A percentile compares a stretch with the other conserved stretches of the same genome.
Conservation (phyloP, 2,888 invertebrate species). For the Agrilus cyanescens region DNA sequence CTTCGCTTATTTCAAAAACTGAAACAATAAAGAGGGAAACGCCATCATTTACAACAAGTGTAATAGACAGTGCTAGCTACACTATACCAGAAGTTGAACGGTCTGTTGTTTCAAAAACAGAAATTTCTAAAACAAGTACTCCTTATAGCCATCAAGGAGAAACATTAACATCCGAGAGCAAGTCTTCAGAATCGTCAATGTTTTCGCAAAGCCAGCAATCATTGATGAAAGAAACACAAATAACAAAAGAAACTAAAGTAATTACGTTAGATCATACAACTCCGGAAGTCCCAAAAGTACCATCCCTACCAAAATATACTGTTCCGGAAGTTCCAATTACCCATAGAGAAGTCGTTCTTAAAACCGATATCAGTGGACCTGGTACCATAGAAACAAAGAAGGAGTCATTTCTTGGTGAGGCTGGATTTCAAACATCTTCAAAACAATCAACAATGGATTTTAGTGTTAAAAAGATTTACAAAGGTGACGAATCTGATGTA, state of each 20-base stretch:
- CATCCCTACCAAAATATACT: background rate
- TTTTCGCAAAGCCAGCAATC: slow-evolving; percentile 28
- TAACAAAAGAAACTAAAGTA: slow-evolving; percentile 30
- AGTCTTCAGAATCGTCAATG: slow-evolving; percentile 20
- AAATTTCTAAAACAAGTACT: slow-evolving; percentile 17
- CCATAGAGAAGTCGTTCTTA: background rate
- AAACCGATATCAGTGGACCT: background rate
- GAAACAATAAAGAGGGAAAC: no score
- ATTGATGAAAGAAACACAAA: slow-evolving; percentile 27
- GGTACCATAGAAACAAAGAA: slow-evolving; percentile 19
- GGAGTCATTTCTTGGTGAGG: slow-evolving; percentile 13
- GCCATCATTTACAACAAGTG: no score
- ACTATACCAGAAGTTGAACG: slow-evolving; percentile 6
- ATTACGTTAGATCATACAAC: slow-evolving; percentile 25
- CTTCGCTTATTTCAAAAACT: no score
- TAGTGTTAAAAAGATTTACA: slow-evolving; percentile 52
- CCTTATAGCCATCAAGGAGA: slow-evolving; percentile 10
- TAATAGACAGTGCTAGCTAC: no score
- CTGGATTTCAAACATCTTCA: slow-evolving; percentile 42
- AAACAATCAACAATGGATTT: slow-evolving; percentile 54
- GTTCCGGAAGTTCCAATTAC: background rate
- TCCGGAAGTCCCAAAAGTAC: background rate
- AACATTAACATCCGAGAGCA: slow-evolving; percentile 17
- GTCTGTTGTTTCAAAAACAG: slow-evolving; percentile 10
- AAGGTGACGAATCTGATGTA: slow-evolving; percentile 33